phyloP scores from a whole-genome alignment of 30 jellyfish, hydroid and myxozoan genomes.

The Turritopsis rubra region DNA sequence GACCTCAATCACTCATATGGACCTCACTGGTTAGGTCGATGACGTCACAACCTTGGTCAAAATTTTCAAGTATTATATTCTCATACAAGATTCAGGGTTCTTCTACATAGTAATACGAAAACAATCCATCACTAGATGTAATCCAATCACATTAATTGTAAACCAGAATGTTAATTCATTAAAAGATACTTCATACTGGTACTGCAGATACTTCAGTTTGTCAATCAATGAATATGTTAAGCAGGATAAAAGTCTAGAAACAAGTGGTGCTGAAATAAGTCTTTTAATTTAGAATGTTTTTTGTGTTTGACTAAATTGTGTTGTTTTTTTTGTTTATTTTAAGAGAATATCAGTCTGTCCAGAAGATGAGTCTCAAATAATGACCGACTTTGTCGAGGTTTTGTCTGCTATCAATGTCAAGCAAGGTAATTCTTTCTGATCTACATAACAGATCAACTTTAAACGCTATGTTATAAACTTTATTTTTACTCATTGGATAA shows the following conservation, averaged over 20 bases:
- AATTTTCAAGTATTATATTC: neutral
- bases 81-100: too few relatives aligned
- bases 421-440: too few relatives aligned
- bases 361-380: slow-evolving; percentile 75
- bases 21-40: neutral
- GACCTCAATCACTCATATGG: neutral
- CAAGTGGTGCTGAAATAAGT: neutral
- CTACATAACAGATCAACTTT: too few relatives aligned
- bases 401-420: slow-evolving; percentile 44
- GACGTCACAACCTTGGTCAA: neutral
- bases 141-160: too few relatives aligned
- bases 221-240: too few relatives aligned
- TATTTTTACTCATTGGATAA: too few relatives aligned
- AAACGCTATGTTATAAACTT: too few relatives aligned
- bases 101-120: too few relatives aligned
- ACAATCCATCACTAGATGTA: too few relatives aligned
- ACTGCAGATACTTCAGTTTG: too few relatives aligned
- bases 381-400: slow-evolving; percentile 88
- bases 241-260: neutral
- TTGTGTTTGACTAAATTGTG: neutral
- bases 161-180: too few relatives aligned
- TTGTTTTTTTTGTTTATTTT: neutral
- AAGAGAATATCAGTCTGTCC: slow-evolving; percentile 90
- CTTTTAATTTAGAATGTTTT: neutral
- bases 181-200: neutral